These are phyloP conservation scores for Drosophila greeni DNA, from an alignment of 2,888 invertebrate species.

Conservation along the genomic window DNA sequence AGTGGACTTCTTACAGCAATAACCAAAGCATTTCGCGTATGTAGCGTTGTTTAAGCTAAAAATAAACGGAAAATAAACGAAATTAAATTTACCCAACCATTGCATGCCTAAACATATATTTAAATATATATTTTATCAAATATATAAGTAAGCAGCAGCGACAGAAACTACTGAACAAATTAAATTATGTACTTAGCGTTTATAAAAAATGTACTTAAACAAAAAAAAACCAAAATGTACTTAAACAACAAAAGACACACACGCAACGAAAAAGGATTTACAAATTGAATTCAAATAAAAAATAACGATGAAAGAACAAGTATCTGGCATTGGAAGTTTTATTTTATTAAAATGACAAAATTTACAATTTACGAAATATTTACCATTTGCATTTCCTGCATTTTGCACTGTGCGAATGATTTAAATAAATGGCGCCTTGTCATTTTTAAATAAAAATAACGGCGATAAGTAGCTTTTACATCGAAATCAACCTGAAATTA, in stretches of 20 bases:
- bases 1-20: conserved; percentile 78
- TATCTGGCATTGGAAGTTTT: not conserved
- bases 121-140: conserved; percentile 17
- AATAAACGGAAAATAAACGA: conserved; percentile 37
- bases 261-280: conserved; percentile 33
- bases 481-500: not conserved
- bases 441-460: not conserved
- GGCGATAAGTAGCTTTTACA: not conserved
- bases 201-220: conserved; percentile 57
- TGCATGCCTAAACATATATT: conserved; percentile 23
- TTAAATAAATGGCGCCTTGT: not conserved
- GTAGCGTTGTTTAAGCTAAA: conserved; percentile 46
- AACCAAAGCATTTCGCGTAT: conserved; percentile 78
- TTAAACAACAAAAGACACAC: conserved; percentile 24
- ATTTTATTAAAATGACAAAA: not conserved
- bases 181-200: conserved; percentile 65
- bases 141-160: conserved; percentile 30
- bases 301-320: conserved; percentile 25
- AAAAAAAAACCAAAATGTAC: conserved; percentile 19
- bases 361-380: not conserved
- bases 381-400: not conserved
- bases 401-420: not conserved
- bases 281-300: conserved; percentile 43
- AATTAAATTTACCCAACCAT: conserved; percentile 31
- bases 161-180: conserved; percentile 60